Conservation (phyloP, 2,113 vertebrate species). For the Xiphias gladius region DNA sequence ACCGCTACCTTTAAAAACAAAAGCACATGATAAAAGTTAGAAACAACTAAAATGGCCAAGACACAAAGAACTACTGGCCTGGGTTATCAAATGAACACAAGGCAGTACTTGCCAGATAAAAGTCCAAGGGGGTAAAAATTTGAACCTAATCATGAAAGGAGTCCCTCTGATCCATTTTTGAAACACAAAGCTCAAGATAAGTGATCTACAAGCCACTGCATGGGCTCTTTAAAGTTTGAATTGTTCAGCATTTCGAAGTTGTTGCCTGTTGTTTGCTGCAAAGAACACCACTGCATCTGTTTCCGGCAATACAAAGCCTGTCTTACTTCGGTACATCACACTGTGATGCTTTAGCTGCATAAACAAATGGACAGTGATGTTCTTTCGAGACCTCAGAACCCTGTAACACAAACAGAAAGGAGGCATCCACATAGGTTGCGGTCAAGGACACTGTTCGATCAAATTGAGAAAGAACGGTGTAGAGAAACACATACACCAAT, state of each 20-base stretch:
- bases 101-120: slow-evolving; percentile 46
- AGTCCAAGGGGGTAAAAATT: slow-evolving; percentile 52
- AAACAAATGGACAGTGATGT: slow-evolving; percentile 80
- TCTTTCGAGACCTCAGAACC: slow-evolving; percentile 76
- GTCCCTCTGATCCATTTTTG: slow-evolving; percentile 58
- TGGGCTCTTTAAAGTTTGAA: slow-evolving; percentile 59
- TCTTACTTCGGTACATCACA: slow-evolving; percentile 58
- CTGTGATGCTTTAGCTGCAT: slow-evolving; percentile 66
- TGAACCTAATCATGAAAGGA: slow-evolving; percentile 37
- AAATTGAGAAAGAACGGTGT: slow-evolving; percentile 47
- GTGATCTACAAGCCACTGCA: slow-evolving; percentile 55
- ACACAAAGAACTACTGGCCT: slow-evolving; percentile 40
- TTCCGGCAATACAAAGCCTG: slow-evolving; percentile 62
- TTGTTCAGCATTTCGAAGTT: slow-evolving; percentile 58
- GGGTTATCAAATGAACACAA: slow-evolving; percentile 48
- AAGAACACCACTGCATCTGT: slow-evolving; percentile 81
- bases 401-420: slow-evolving; percentile 78
- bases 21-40: slow-evolving; percentile 51
- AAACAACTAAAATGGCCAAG: slow-evolving; percentile 12
- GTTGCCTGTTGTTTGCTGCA: slow-evolving; percentile 67
- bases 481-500: slow-evolving; percentile 48
- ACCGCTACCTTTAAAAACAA: slow-evolving; percentile 88
- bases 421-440: slow-evolving; percentile 64
- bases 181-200: slow-evolving; percentile 60
- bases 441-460: slow-evolving; percentile 44